These are phyloP conservation scores for Cotesia vestalis DNA, from an alignment of 1,140 invertebrate species.

Conservation along the genomic window DNA sequence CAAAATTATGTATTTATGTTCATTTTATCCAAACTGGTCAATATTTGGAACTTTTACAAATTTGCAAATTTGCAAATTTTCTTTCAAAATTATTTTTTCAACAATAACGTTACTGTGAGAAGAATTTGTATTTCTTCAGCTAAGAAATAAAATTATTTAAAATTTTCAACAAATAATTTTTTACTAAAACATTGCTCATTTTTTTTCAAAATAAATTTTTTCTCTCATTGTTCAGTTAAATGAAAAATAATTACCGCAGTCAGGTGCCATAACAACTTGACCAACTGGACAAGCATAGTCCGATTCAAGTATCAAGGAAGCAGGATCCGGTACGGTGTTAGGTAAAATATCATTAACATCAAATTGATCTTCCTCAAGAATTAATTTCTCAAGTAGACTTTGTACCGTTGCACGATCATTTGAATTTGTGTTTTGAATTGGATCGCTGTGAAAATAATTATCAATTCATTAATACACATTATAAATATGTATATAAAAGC, in stretches of 20 bases:
- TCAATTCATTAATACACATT: not conserved
- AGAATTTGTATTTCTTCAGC: no score
- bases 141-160: no score
- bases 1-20: no score
- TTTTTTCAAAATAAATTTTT: no score
- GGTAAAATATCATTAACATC: constrained; percentile 92
- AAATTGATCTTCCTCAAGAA: constrained; percentile 91
- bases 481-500: not conserved
- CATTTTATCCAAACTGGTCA: no score
- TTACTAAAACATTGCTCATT: no score
- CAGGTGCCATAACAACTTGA: constrained; percentile 90
- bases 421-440: constrained; percentile 84
- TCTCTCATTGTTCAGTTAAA: no score
- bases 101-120: no score
- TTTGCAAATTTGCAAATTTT: no score
- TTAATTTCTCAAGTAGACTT: constrained; percentile 82
- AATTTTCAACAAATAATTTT: no score
- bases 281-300: constrained; percentile 93
- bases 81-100: no score
- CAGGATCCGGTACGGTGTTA: constrained; percentile 92
- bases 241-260: constrained; percentile 75
- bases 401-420: constrained; percentile 87
- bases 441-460: constrained; percentile 75
- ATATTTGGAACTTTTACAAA: no score
- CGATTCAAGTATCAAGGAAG: constrained; percentile 83